These are phyloP conservation scores for Ormyrus thymus DNA, from an alignment of 2,888 invertebrate species.

Conservation along the genomic window DNA sequence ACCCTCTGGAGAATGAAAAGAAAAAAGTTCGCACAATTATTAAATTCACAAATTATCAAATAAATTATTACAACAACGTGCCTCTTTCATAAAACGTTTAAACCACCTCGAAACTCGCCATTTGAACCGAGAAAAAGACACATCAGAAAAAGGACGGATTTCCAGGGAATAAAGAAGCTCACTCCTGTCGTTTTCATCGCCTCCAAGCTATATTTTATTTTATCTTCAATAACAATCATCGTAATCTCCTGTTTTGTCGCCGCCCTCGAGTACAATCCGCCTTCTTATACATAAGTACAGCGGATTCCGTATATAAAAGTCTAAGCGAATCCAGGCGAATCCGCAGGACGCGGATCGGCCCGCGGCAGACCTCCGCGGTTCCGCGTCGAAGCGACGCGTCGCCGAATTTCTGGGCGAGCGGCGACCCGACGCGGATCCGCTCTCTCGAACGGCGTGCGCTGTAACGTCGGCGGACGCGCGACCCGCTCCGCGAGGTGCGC, in stretches of 20 bases:
- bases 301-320: conserved; percentile 37
- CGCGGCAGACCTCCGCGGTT: not conserved
- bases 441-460: no score
- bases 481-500: no score
- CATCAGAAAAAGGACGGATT: not conserved
- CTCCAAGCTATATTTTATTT: conserved; percentile 41
- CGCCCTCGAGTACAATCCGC: conserved; percentile 1
- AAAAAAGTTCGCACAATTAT: no score
- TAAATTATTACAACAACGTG: no score
- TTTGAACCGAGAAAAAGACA: not conserved
- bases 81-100: no score
- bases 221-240: conserved; percentile 41
- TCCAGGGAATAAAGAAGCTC: not conserved
- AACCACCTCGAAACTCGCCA: no score
- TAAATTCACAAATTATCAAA: no score
- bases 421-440: no score
- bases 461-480: no score
- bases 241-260: conserved; percentile 4
- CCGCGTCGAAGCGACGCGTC: no score
- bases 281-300: conserved; percentile 29
- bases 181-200: conserved; percentile 19
- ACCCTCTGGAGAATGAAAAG: no score
- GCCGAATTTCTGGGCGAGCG: no score
- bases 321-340: conserved; percentile 37
- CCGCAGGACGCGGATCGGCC: not conserved